A percentile compares a stretch with the other conserved stretches of the same genome.
Conservation (phyloP, 1,140 invertebrate genomes). For the Drosophila nannoptera region DNA sequence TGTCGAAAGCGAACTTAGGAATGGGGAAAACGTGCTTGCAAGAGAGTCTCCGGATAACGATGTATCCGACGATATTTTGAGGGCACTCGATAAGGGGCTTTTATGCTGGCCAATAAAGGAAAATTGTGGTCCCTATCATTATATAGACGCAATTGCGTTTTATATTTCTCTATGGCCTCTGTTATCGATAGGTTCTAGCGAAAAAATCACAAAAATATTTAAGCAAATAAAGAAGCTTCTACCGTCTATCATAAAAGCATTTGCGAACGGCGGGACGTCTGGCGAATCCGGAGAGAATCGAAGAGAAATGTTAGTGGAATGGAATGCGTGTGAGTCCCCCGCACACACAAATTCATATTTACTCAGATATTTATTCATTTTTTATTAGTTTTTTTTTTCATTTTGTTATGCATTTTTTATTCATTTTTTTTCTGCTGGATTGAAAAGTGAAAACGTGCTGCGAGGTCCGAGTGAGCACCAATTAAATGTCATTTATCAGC, state of each 20-base stretch:
- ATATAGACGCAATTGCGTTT: conserved; percentile 17
- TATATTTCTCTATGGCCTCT: conserved; percentile 10
- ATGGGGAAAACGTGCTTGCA: conserved; percentile 3
- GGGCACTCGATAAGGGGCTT: conserved; percentile 8
- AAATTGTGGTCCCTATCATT: conserved; percentile 6
- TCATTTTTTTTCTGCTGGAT: conserved; percentile 6
- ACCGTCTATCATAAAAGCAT: conserved; percentile 37
- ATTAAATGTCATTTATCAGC: conserved; percentile 77
- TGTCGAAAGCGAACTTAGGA: background rate
- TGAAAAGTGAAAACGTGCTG: conserved; percentile 56
- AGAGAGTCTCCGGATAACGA: background rate
- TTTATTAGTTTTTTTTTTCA: background rate
- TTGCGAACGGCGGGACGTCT: conserved; percentile 5
- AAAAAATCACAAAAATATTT: conserved; percentile 41
- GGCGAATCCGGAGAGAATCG: conserved; percentile 9
- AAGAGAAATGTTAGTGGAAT: conserved; percentile 6
- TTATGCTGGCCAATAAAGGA: conserved; percentile 20
- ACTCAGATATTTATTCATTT: conserved; percentile 12
- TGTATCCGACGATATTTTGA: conserved; percentile 16
- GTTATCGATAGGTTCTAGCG: conserved; percentile 16
- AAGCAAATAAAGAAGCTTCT: conserved; percentile 44
- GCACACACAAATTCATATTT: no score
- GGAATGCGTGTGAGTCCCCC: no score
- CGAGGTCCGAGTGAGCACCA: conserved; percentile 41
- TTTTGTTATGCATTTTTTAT: conserved; percentile 3